Percentiles rank a stretch among this genome's conserved stretches.
Evolutionary conservation across 2,113 vertebrate species (phyloP).

Genomic region (Trogon surrucura): DNA sequence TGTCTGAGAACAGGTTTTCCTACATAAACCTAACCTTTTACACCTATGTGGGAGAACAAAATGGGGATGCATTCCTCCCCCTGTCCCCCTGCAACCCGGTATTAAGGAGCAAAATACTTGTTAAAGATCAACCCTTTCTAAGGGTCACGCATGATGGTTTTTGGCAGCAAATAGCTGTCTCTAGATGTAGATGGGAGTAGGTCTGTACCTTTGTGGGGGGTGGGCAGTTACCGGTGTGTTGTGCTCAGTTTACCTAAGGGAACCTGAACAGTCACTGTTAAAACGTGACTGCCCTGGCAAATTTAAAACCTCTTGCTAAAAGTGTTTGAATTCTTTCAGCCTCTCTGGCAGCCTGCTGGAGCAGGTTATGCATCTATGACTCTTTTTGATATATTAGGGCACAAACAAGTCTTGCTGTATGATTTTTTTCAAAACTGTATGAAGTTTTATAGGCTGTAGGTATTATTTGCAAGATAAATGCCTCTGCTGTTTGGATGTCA

Average conservation of each 20-base stretch:
- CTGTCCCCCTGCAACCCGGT: background rate
- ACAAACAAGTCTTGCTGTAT: background rate
- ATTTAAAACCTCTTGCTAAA: background rate
- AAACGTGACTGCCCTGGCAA: background rate
- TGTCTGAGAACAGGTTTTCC: background rate
- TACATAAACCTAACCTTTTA: background rate
- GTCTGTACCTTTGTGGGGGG: background rate
- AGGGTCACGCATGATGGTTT: background rate
- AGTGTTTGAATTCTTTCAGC: background rate
- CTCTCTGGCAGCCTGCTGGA: background rate
- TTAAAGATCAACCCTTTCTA: background rate
- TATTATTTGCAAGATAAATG: background rate
- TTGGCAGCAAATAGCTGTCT: background rate
- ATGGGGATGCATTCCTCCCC: background rate
- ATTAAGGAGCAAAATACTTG: background rate
- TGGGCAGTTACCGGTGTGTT: background rate
- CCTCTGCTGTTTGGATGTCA: background rate
- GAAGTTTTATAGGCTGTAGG: background rate
- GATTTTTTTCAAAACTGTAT: background rate
- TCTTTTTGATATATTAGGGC: background rate
- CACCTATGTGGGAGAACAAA: background rate
- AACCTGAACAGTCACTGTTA: background rate
- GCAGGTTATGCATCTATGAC: too few species aligned
- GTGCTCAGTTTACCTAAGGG: background rate
- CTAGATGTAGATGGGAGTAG: background rate